These are phyloP conservation scores for Dolichomitus sp. DNA, from an alignment of 2,888 invertebrate species.

Conservation along the genomic window DNA sequence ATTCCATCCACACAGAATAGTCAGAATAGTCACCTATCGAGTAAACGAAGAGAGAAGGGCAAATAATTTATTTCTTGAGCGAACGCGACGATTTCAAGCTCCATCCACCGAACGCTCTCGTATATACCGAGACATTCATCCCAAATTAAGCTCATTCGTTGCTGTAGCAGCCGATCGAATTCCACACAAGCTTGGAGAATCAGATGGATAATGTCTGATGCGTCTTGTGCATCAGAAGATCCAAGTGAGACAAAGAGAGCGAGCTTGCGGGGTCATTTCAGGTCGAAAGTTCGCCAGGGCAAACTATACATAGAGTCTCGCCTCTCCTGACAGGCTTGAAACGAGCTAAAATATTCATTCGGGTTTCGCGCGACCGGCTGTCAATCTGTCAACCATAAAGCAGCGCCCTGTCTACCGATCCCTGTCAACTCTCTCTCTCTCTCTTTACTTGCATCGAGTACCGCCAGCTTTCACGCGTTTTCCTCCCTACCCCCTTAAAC, in stretches of 20 bases:
- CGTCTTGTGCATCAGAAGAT: constrained; percentile 48
- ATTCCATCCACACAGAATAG: constrained; percentile 51
- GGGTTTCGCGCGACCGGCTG: constrained; percentile 84
- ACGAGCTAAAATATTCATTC: constrained; percentile 85
- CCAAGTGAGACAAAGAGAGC: constrained; percentile 29
- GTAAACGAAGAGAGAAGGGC: constrained; percentile 21
- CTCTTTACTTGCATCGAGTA: constrained; percentile 27
- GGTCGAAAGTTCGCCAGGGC: constrained; percentile 86
- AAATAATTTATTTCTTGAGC: constrained; percentile 65
- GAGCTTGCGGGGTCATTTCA: constrained; percentile 81
- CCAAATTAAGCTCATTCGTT: constrained; percentile 58
- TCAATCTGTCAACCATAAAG: constrained; percentile 84
- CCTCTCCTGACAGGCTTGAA: constrained; percentile 83
- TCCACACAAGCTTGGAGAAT: constrained; percentile 21
- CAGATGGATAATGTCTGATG: constrained; percentile 56
- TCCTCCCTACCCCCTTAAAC: neutral
- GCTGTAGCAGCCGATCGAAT: constrained; percentile 8
- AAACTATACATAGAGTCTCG: constrained; percentile 78
- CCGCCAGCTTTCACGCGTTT: constrained; percentile 43
- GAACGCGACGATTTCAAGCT: constrained; percentile 36
- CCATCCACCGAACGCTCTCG: neutral
- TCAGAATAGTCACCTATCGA: constrained; percentile 11
- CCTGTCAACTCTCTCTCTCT: constrained; percentile 44
- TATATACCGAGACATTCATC: neutral
- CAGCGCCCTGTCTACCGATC: constrained; percentile 50